phyloP scores from a whole-genome alignment of 1,140 invertebrate genomes.

The Trichoplusia ni region DNA sequence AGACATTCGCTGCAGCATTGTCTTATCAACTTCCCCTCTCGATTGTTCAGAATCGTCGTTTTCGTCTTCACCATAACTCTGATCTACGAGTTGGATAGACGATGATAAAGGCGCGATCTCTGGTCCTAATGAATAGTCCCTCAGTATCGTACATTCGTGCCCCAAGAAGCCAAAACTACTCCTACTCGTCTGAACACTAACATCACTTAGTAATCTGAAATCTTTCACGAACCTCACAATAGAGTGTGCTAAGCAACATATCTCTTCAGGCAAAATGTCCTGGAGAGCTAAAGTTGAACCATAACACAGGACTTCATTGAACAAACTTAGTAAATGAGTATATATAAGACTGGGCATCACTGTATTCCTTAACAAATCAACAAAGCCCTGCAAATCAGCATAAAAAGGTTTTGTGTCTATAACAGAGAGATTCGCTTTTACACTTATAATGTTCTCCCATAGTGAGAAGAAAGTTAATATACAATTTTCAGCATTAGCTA shows the following conservation, averaged over 20 bases:
- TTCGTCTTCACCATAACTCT: conserved; percentile 69
- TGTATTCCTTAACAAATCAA: conserved; percentile 86
- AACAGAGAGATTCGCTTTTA: conserved; percentile 93
- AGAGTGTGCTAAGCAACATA: conserved; percentile 91
- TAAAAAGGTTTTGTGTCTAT: conserved; percentile 95
- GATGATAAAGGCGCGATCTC: conserved; percentile 61
- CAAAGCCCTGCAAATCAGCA: conserved; percentile 90
- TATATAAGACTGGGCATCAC: conserved; percentile 90
- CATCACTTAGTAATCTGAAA: conserved; percentile 87
- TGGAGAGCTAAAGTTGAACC: conserved; percentile 93
- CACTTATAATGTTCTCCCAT: conserved; percentile 95
- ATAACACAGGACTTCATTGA: conserved; percentile 95
- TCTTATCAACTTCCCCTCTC: conserved; percentile 83
- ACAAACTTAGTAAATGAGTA: conserved; percentile 90
- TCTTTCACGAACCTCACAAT: conserved; percentile 93
- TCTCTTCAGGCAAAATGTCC: conserved; percentile 92
- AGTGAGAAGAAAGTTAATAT: conserved; percentile 91
- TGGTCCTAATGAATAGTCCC: conserved; percentile 64
- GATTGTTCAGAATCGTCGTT: conserved; percentile 59
- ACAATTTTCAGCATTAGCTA: conserved; percentile 84
- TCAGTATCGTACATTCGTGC: conserved; percentile 73
- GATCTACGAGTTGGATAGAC: conserved; percentile 66
- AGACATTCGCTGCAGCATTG: conserved; percentile 92
- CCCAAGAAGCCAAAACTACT: conserved; percentile 82
- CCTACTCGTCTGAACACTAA: conserved; percentile 74